Evolutionary conservation across 2,888 invertebrate species (phyloP).

Genomic region (Lumbricus terrestris): DNA sequence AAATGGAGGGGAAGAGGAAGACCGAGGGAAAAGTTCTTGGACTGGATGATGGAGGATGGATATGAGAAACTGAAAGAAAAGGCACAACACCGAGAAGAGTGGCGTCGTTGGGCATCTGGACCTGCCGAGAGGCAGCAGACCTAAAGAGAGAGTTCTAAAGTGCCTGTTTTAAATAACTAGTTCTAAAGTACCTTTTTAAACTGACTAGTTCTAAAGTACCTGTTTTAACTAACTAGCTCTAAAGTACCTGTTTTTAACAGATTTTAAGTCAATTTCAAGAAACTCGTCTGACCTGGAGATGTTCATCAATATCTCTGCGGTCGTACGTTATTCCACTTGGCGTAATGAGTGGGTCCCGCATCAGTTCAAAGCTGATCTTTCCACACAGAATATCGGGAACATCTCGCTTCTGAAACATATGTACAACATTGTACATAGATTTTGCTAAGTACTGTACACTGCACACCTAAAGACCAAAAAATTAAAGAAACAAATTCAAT

Average conservation of each 20-base stretch:
- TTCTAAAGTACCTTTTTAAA: too few species aligned
- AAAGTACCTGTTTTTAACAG: neutral
- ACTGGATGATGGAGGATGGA: too few species aligned
- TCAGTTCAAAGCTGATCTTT: slow-evolving; percentile 96
- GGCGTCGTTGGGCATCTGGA: too few species aligned
- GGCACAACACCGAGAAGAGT: too few species aligned
- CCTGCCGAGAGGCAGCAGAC: too few species aligned
- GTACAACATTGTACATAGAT: too few species aligned
- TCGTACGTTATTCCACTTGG: slow-evolving; percentile 99
- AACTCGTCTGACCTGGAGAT: slow-evolving; percentile 71
- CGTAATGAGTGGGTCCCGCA: slow-evolving; percentile 96
- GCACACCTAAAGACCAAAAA: neutral
- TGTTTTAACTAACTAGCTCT: neutral
- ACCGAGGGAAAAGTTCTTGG: too few species aligned
- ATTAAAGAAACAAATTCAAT: neutral
- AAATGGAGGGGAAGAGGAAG: too few species aligned
- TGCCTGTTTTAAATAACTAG: too few species aligned
- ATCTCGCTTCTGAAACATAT: slow-evolving; percentile 81
- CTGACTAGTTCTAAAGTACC: too few species aligned
- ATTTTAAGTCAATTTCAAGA: neutral
- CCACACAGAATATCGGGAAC: slow-evolving; percentile 98
- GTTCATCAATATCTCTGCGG: slow-evolving; percentile 95
- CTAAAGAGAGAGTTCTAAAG: too few species aligned
- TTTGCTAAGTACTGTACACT: neutral
- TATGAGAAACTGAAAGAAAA: too few species aligned